Evolutionary conservation across 2,113 vertebrate genomes (phyloP), one percentile per base, ranked within the genome.

Genomic region (Loxodonta africana): DNA sequence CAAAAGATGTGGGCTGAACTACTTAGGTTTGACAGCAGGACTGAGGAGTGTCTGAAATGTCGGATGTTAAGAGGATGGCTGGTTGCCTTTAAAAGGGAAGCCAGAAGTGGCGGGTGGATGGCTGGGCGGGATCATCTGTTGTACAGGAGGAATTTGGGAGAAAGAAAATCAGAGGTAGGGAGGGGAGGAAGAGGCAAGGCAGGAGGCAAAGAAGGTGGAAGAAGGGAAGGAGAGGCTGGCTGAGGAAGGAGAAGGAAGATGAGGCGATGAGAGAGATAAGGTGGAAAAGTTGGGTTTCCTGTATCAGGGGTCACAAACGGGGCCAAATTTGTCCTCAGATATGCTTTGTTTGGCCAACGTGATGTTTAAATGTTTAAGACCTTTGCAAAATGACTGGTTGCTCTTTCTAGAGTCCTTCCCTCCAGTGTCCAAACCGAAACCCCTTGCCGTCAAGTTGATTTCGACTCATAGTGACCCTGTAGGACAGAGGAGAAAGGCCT

Each of bases 11-110:
- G 5, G 92, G 63, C 69, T 94, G 89, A 95, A 65, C 30, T 78
- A 81, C 94, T 93, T 94, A 81, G 96, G 84, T 91, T 94, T 97
- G 97, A 91, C 96, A 17, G 76, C 3, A 69, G 77, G 94, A 85
- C 48, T 0, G 15, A 96, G 94, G 95, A 84, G 71, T 88, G 95
- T 95, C 81, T 90, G 94, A 93, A 94, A 82, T 94, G 94, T 98
- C 84, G 95, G 96, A 96, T 92, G 83, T 92, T 96, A 94, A 88
- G 53, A 46, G 9, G 83, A 94, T 86, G 95, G 93, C 93, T 97
- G 95, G 26, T 83, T 93, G 71, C 51, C 83, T 97, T 15, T 86
- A 41, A 41, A 30, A 1, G 83, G 71, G 92, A 93, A 92, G 90
- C 87, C 88, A 84, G 83, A 18, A 46, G 48, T 20, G 18, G 53